Conservation (phyloP, 2,888 invertebrate species). For the Cyclophora punctaria region DNA sequence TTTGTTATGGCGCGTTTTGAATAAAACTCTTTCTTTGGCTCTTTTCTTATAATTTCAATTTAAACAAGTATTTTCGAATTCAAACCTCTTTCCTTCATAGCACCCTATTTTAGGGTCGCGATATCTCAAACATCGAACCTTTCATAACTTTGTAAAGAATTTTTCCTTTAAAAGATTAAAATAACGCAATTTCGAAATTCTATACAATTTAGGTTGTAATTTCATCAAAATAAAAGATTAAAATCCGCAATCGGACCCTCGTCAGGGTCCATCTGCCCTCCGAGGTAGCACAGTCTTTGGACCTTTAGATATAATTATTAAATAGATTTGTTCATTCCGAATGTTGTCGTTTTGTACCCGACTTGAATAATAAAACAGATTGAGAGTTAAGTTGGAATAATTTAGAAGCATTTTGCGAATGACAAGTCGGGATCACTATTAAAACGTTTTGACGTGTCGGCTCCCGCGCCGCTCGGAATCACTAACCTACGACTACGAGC, state of each 20-base stretch:
- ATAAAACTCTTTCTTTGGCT: too few relatives aligned
- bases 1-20: too few relatives aligned
- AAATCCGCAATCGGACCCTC: slow-evolving; percentile 37
- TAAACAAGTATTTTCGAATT: too few relatives aligned
- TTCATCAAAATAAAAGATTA: slow-evolving; percentile 35
- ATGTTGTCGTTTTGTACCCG: slow-evolving; percentile 21
- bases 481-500: too few relatives aligned
- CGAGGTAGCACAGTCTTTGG: slow-evolving; percentile 23
- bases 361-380: slow-evolving; percentile 22
- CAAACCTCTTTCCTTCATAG: too few relatives aligned
- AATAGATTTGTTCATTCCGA: slow-evolving; percentile 22
- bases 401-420: slow-evolving; percentile 3
- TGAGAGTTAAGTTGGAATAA: slow-evolving; percentile 6
- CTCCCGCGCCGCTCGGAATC: too few relatives aligned
- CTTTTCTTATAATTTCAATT: too few relatives aligned
- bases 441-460: too few relatives aligned
- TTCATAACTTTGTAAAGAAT: too few relatives aligned
- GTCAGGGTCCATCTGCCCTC: slow-evolving; percentile 35
- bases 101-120: too few relatives aligned
- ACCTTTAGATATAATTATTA: slow-evolving; percentile 30
- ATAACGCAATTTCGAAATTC: neutral
- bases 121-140: too few relatives aligned
- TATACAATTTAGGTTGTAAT: slow-evolving; percentile 5
- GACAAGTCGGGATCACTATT: slow-evolving; percentile 1
- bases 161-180: too few relatives aligned